Evolutionary conservation across 1,140 invertebrate genomes (phyloP).

Genomic region (Lasaia peninsularis): DNA sequence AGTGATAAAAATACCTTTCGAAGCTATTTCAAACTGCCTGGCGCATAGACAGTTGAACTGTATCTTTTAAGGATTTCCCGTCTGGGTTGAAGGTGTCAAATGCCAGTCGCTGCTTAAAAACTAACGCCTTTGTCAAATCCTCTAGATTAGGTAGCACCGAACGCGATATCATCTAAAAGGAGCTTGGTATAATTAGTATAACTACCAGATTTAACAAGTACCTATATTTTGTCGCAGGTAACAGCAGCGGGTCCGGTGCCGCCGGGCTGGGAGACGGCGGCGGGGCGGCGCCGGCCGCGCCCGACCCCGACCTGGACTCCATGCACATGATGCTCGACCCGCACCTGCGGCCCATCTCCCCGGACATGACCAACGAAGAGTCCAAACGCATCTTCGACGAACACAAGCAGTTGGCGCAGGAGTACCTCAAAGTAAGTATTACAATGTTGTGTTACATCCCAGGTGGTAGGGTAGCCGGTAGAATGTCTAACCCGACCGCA

Average conservation of each 20-base stretch:
- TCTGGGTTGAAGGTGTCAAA: too few relatives aligned
- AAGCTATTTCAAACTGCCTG: too few relatives aligned
- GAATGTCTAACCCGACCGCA: too few relatives aligned
- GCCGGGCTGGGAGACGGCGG: constrained; percentile 45
- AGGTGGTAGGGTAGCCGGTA: too few relatives aligned
- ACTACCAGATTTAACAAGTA: background rate
- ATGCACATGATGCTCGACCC: constrained; percentile 87
- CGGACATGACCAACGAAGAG: constrained; percentile 85
- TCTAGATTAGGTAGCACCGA: too few relatives aligned
- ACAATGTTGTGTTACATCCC: too few relatives aligned
- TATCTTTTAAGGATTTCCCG: too few relatives aligned
- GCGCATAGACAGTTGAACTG: too few relatives aligned
- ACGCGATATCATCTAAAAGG: background rate
- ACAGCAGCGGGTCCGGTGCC: constrained; percentile 58
- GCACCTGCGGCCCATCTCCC: constrained; percentile 87
- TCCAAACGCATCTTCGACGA: constrained; percentile 91
- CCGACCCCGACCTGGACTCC: constrained; percentile 82
- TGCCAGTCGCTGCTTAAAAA: background rate
- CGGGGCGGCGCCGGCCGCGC: constrained; percentile 51
- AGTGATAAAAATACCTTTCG: too few relatives aligned
- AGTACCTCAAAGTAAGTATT: constrained; percentile 83
- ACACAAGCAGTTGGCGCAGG: constrained; percentile 87
- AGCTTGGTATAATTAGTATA: too few relatives aligned
- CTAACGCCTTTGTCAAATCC: too few relatives aligned
- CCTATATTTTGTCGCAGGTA: constrained; percentile 44